Evolutionary conservation across 1,140 invertebrate species (phyloP), one percentile per base, ranked within the genome.

Genomic region (Glossosoma conforme): DNA sequence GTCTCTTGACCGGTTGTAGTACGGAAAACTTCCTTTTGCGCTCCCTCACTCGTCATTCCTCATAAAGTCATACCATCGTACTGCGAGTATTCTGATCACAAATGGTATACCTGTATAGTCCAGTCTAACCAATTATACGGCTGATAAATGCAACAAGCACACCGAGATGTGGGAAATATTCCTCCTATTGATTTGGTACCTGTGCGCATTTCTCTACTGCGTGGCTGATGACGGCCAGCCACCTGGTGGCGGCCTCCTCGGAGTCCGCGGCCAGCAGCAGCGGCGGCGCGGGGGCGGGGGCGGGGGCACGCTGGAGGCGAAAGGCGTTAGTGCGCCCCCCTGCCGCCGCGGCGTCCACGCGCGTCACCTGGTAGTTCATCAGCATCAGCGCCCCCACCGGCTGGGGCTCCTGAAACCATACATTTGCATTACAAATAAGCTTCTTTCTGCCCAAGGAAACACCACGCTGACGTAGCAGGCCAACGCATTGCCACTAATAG

Each of bases 311-410:
- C n/a, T n/a, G 2, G 67, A 54, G 65, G 58, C 28, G 28, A 30
- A 42, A 70, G n/a, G n/a, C n/a, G n/a, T n/a, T n/a, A n/a, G n/a
- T n/a, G 28, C 17, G 42, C 69, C 0, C 68, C 65, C 42, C 69
- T 64, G 21, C 68, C 57, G 35, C 66, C 64, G 2, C 69, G 69
- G 5, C 60, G 59, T 30, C 75, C 69, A 43, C 76, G 74, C 57
- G 88, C 84, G 13, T 79, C 1, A 94, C 81, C 24, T 82, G 83
- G 65, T 93, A 92, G 61, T 91, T 89, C 32, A 85, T 78, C 36
- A 95, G 76, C 73, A 90, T 88, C 49, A 95, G 78, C 11, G 91
- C 92, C 44, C 92, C 93, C 21, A 95, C 81, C 48, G 91, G 92
- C 65, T 93, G 90, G 25, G 83, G 83, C 64, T 89, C 87, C 87